A percentile compares a stretch with the other conserved stretches of the same genome.
phyloP scores from a whole-genome alignment of 2,888 invertebrate species.

The Myathropa florea region DNA sequence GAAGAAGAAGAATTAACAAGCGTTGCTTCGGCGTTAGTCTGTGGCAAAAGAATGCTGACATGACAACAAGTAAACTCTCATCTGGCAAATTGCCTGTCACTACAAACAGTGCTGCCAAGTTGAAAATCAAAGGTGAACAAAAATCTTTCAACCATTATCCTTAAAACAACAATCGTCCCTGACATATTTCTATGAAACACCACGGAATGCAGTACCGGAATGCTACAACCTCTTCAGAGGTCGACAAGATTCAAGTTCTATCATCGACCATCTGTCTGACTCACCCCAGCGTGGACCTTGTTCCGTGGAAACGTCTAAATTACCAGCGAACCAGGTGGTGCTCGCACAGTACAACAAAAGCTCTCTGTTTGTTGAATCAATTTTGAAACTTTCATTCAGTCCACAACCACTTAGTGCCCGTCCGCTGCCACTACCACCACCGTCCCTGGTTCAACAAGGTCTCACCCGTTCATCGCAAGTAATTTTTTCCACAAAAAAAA shows the following conservation, averaged over 20 bases:
- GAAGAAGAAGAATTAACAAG: no score
- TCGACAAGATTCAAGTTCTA: neutral
- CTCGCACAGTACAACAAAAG: slow-evolving; percentile 23
- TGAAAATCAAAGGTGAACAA: no score
- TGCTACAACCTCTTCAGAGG: neutral
- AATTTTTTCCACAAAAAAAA: slow-evolving; percentile 13
- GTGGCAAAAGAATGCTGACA: no score
- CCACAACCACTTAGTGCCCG: neutral
- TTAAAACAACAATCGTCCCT: neutral
- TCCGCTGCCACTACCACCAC: neutral
- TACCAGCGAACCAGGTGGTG: slow-evolving; percentile 15
- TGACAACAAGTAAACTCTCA: no score
- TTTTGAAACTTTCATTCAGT: slow-evolving; percentile 47
- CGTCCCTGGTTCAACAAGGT: neutral
- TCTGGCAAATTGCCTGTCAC: no score
- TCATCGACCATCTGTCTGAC: neutral
- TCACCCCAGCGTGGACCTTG: neutral
- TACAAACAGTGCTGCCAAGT: no score
- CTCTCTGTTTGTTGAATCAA: slow-evolving; percentile 41
- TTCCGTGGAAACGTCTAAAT: neutral
- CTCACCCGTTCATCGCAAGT: neutral
- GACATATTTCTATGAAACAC: neutral
- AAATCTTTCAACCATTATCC: neutral
- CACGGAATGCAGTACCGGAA: neutral
- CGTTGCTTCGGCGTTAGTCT: no score